Percentiles rank a stretch among this genome's conserved stretches.
Evolutionary conservation across 92 coral and sea anemone genomes (phyloP).

Genomic region (Epizoanthus stellaris): DNA sequence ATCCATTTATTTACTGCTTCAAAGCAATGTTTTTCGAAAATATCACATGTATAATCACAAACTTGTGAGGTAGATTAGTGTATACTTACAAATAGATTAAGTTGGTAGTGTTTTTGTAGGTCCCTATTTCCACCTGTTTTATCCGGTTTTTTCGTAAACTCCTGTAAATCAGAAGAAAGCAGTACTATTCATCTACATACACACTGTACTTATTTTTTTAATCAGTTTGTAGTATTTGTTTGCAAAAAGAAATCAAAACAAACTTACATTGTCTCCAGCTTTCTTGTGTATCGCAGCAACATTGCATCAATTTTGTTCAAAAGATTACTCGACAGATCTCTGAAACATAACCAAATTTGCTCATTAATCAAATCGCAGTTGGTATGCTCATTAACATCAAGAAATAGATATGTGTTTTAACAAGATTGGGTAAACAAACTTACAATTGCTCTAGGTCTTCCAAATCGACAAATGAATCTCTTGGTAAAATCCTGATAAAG

Average conservation of each 20-base stretch:
- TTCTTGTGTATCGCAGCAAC: conserved; percentile 15
- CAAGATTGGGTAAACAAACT: neutral
- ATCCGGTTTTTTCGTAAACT: conserved; percentile 65
- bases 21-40: no score
- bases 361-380: neutral
- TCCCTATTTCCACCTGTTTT: conserved; percentile 39
- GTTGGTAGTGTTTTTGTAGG: conserved; percentile 50
- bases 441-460: conserved; percentile 38
- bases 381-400: no score
- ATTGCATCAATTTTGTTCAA: conserved; percentile 14
- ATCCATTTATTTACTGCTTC: neutral
- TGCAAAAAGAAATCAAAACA: neutral
- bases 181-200: no score
- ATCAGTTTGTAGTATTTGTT: neutral
- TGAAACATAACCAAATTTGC: neutral
- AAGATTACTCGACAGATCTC: conserved; percentile 50
- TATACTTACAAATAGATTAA: conserved; percentile 68
- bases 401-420: neutral
- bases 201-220: neutral
- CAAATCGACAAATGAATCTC: conserved; percentile 9
- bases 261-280: conserved; percentile 24
- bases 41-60: no score
- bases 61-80: neutral
- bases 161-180: conserved; percentile 28
- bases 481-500: conserved; percentile 24